Base-by-base conservation (phyloP, 2,888 invertebrate species). In the Petrophora chlorosata region DNA sequence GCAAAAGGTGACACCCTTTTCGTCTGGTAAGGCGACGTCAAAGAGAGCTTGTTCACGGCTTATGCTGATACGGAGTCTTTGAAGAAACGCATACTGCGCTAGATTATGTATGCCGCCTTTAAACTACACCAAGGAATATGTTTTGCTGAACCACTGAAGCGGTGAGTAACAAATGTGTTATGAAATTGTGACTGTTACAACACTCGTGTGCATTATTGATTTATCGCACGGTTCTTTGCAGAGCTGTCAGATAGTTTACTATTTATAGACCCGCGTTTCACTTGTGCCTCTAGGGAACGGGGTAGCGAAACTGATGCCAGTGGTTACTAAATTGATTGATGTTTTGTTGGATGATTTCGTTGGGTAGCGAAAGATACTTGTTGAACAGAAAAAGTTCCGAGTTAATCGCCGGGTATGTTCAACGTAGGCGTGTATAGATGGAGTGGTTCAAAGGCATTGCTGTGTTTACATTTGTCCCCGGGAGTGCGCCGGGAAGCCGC, bases 401-500 rank as follows among this genome's bases (percentile, higher is more conserved):
- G 56, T 56, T 43, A 38, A 34, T 35, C 26, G 33, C 36, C 34
- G 30, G 33, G 29, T 49, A 49, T 53, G 47, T 47, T 39, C 42
- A 34, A 17, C 43, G 13, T 25, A 52, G 52, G 39, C 38, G 73
- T 70, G 69, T 65, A 69, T 66, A 73, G 71, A 29, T 34, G 34
- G 69, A 71, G 67, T 73, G 67, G 73, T 81, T 85, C 85, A 86
- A 86, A 86, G 83, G 78, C 78, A 73, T 57, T 70, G 73, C 64
- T 70, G 72, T 86, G 81, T 85, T 85, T 85, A 82, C 82, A 80
- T 82, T 83, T 79, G 81, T 80, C 79, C 82, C 75, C 64, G 71
- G 73, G 69, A 73, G 76, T 70, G 70, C 73, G 69, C 56, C 65
- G 69, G 73, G 74, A 71, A 73, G 69, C 77, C 79, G 71, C 77